Base-by-base conservation (phyloP, 1,140 invertebrate species). In the Physella acuta region DNA sequence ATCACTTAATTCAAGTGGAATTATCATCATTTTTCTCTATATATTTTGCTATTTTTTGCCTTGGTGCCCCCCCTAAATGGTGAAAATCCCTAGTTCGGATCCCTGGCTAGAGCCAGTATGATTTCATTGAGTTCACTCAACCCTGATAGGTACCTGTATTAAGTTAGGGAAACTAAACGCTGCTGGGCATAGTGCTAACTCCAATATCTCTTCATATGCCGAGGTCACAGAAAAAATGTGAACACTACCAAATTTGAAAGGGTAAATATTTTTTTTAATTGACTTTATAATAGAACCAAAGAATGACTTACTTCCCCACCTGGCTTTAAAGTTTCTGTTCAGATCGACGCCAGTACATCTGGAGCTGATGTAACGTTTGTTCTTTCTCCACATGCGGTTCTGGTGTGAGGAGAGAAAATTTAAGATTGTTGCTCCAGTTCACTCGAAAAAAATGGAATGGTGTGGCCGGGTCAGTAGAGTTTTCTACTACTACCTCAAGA, bases 311-410 rank as follows among this genome's bases (percentile, higher is more conserved):
- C 75, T 66, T 69, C 73, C 75, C 16, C 63, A 76, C 20, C 49
- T 34, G 4, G 61, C 49, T 28, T 73, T 70, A 62, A 68, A 77
- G 70, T 77, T 77, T 44, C 75, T 52, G 73, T 77, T 77, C 28
- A 73, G 62, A 51, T 77, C 75, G 16, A 73, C 70, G 4, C 75
- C 75, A 4, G n/a, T 37, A 65, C 71, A 71, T 5, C 16, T 24
- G n/a, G 26, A 8, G 14, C 49, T 60, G 11, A 67, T 39, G 8
- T 24, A 28, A 24, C 61, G 61, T 28, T 73, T 49, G 63, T 76
- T 76, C 52, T 76, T 76, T 33, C 75, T 70, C 72, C 73, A 74
- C 17, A 73, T 26, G n/a, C 75, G 66, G 44, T 72, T 30, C 68
- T 73, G 64, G 39, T 20, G 20, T 44, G 39, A 44, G 8, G 8